These are phyloP conservation scores for Drosophila infuscata DNA, from an alignment of 2,888 invertebrate genomes.

Conservation along the genomic window DNA sequence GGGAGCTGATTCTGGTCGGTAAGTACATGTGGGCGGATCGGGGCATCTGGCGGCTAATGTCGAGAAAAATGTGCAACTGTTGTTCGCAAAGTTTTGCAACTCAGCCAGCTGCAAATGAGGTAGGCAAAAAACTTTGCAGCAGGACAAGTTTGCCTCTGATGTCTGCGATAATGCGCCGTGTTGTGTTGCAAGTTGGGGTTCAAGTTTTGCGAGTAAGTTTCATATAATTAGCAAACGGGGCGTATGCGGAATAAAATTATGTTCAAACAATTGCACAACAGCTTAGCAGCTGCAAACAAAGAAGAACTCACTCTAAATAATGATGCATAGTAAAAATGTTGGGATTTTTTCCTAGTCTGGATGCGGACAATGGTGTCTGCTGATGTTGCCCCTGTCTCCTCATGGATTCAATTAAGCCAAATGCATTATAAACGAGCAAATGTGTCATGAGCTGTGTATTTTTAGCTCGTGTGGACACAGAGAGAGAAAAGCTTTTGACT, in stretches of 20 bases:
- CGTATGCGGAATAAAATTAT: constrained; percentile 53
- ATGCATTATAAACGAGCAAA: constrained; percentile 1
- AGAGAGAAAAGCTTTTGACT: background rate
- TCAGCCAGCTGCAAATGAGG: constrained; percentile 15
- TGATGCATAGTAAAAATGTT: background rate
- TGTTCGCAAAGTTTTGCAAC: constrained; percentile 44
- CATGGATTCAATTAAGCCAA: constrained; percentile 31
- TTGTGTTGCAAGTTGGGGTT: constrained; percentile 4
- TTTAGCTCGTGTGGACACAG: background rate
- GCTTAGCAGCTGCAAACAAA: constrained; percentile 1
- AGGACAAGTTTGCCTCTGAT: constrained; percentile 17
- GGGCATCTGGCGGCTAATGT: constrained; percentile 17
- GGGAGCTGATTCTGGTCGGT: constrained; percentile 15
- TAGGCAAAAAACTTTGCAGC: constrained; percentile 36
- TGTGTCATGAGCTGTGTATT: constrained; percentile 12
- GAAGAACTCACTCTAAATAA: background rate
- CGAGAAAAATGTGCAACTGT: constrained; percentile 35
- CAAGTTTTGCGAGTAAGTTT: constrained; percentile 42
- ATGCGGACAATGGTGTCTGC: background rate
- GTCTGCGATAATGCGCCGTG: constrained; percentile 23
- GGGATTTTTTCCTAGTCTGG: background rate
- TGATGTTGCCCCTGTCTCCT: background rate
- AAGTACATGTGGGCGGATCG: constrained; percentile 19
- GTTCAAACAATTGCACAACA: constrained; percentile 16
- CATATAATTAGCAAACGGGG: constrained; percentile 64